A percentile compares a stretch with the other conserved stretches of the same genome.
phyloP scores from a whole-genome alignment of 1,140 invertebrate genomes.

The Calliopsis andreniformis region DNA sequence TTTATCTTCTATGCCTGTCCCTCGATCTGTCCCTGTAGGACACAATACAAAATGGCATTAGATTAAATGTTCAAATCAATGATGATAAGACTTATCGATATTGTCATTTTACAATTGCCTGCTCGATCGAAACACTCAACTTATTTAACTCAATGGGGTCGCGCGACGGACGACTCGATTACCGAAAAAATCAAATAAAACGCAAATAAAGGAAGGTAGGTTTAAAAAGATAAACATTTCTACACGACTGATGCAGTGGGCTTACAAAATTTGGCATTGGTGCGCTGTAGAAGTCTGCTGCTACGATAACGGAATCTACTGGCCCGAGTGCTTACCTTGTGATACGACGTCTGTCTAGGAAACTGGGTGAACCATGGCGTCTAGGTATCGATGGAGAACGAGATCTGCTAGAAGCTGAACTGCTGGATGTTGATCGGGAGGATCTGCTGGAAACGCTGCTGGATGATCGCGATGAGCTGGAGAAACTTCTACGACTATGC shows the following conservation, averaged over 20 bases:
- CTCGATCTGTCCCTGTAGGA: conserved; percentile 78
- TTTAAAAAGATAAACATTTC: conserved; percentile 34
- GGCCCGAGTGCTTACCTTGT: conserved; percentile 88
- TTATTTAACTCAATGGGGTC: neutral
- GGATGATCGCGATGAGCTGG: conserved; percentile 76
- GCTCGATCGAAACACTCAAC: neutral
- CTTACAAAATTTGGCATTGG: conserved; percentile 54
- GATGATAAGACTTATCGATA: conserved; percentile 19
- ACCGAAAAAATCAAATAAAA: conserved; percentile 32
- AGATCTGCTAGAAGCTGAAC: conserved; percentile 82
- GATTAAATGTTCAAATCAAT: conserved; percentile 40
- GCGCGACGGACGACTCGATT: neutral
- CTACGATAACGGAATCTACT: conserved; percentile 44
- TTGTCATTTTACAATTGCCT: conserved; percentile 13
- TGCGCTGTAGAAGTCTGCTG: conserved; percentile 53
- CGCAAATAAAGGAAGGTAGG: conserved; percentile 41
- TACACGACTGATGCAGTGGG: conserved; percentile 55
- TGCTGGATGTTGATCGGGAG: conserved; percentile 70
- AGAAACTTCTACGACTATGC: conserved; percentile 75
- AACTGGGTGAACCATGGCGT: conserved; percentile 93
- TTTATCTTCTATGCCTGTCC: conserved; percentile 79
- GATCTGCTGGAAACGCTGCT: conserved; percentile 71
- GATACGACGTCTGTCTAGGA: conserved; percentile 93
- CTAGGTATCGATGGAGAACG: conserved; percentile 93
- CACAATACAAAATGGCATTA: conserved; percentile 70